Percentiles rank a stretch among this genome's conserved stretches.
Conservation (phyloP, 2,888 invertebrate species). For the Ormyrus thymus region DNA sequence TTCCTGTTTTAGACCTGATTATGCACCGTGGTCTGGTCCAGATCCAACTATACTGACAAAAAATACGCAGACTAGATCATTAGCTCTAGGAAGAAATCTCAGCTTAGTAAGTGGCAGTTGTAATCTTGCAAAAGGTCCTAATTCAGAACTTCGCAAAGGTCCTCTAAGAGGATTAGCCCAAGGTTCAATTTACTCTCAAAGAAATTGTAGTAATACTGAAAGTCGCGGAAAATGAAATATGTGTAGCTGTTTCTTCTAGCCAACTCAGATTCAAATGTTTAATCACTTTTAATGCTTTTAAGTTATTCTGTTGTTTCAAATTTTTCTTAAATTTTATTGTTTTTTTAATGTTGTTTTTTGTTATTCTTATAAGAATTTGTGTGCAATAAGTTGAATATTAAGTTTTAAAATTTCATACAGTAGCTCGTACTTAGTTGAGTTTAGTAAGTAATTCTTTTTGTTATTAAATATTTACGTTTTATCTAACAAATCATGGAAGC, state of each 20-base stretch:
- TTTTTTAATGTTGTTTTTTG: slow-evolving; percentile 16
- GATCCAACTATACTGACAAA: slow-evolving; percentile 79
- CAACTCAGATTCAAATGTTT: slow-evolving; percentile 56
- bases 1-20: slow-evolving; percentile 81
- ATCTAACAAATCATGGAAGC: no score
- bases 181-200: slow-evolving; percentile 86
- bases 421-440: no score
- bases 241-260: slow-evolving; percentile 69
- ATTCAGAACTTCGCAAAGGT: slow-evolving; percentile 82
- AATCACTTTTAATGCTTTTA: background rate
- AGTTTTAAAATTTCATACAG: background rate
- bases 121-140: slow-evolving; percentile 80
- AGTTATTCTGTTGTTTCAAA: background rate
- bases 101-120: slow-evolving; percentile 70
- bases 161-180: slow-evolving; percentile 84
- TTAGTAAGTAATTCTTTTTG: no score
- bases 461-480: no score
- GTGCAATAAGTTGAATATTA: background rate
- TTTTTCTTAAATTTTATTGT: slow-evolving; percentile 15
- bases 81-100: slow-evolving; percentile 77
- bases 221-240: slow-evolving; percentile 76
- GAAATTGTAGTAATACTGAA: slow-evolving; percentile 76
- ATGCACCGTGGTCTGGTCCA: slow-evolving; percentile 89
- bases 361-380: slow-evolving; percentile 3
- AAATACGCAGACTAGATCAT: slow-evolving; percentile 61